Evolutionary conservation across 2,797 vertebrate genomes (phyloP).

Genomic region (Siniperca undulata): DNA sequence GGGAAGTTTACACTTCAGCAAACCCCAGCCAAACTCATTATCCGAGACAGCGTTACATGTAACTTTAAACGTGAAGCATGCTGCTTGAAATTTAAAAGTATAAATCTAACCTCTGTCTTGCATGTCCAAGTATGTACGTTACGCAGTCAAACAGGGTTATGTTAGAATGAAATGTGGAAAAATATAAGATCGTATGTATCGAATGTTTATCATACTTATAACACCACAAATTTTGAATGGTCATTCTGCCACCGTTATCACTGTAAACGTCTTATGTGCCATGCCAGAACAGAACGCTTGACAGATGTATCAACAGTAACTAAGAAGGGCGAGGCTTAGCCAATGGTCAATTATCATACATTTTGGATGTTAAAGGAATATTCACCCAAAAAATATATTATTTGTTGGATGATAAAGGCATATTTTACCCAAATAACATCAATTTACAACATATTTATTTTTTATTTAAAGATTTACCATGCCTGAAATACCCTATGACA

Average conservation of each 20-base stretch:
- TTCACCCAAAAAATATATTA: neutral
- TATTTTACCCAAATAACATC: neutral
- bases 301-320: neutral
- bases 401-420: neutral
- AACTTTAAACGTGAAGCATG: neutral
- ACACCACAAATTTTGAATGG: neutral
- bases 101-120: neutral
- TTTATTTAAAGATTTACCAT: neutral
- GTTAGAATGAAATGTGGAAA: neutral
- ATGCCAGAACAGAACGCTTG: neutral
- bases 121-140: no score
- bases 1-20: conserved; percentile 9
- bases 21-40: neutral
- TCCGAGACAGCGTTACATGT: neutral
- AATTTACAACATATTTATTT: neutral
- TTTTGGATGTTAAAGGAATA: neutral
- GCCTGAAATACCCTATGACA: neutral
- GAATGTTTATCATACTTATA: no score
- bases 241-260: neutral
- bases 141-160: neutral
- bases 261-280: neutral
- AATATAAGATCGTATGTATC: neutral
- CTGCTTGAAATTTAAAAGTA: neutral
- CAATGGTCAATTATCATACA: neutral
- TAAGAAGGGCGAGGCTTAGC: no score